Evolutionary conservation across 2,888 invertebrate species (phyloP).

Genomic region (Trissolcus brochymenae): DNA sequence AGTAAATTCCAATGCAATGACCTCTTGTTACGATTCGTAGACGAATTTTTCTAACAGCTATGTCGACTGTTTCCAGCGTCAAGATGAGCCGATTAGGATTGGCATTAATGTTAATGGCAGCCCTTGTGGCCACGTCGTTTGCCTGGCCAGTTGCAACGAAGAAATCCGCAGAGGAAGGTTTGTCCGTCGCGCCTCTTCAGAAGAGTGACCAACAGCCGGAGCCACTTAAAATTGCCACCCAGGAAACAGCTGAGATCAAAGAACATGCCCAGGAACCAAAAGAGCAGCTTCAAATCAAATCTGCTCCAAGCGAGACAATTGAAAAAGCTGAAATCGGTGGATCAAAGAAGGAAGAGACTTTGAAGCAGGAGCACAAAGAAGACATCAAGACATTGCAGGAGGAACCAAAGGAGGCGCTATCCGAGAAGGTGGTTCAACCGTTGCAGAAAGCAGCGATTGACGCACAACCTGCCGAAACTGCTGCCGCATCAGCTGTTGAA

Average conservation of each 20-base stretch:
- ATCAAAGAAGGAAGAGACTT: background rate
- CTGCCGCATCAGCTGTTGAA: constrained; percentile 2
- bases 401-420: constrained; percentile 51
- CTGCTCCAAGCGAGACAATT: constrained; percentile 45
- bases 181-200: constrained; percentile 47
- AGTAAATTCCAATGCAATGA: constrained; percentile 53
- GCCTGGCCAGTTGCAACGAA: constrained; percentile 79
- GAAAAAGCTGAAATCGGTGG: constrained; percentile 55
- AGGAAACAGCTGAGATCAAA: constrained; percentile 54
- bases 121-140: constrained; percentile 80
- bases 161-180: constrained; percentile 65
- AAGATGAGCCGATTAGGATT: constrained; percentile 78
- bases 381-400: constrained; percentile 1
- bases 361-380: constrained; percentile 14
- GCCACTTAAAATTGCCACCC: constrained; percentile 54
- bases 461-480: constrained; percentile 11
- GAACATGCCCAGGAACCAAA: constrained; percentile 50
- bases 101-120: constrained; percentile 76
- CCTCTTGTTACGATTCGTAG: constrained; percentile 24
- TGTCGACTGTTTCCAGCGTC: constrained; percentile 72
- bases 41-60: constrained; percentile 2
- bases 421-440: constrained; percentile 36
- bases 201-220: constrained; percentile 47
- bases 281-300: constrained; percentile 57
- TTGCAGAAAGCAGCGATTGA: constrained; percentile 35